Evolutionary conservation across 2,797 vertebrate genomes (phyloP).

Genomic region (Aplochiton taeniatus): DNA sequence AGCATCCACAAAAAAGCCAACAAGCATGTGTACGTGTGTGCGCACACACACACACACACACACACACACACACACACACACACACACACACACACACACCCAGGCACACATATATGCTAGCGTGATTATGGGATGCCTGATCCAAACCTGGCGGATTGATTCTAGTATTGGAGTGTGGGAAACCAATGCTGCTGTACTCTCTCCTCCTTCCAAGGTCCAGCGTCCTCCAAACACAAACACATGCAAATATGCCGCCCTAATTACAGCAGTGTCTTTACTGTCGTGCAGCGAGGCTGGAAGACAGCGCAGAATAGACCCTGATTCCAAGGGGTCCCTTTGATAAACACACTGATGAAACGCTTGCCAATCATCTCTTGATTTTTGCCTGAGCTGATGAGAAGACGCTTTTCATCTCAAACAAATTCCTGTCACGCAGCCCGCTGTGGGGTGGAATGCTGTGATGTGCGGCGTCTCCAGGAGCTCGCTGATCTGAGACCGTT

Average conservation of each 20-base stretch:
- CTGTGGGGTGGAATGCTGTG: constrained; percentile 51
- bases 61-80: constrained; percentile 4
- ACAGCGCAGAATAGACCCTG: constrained; percentile 15
- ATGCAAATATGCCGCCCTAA: constrained; percentile 26
- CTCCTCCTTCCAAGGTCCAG: constrained; percentile 33
- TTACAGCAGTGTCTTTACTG: constrained; percentile 9
- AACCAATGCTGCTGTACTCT: neutral
- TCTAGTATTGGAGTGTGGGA: neutral
- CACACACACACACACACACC: constrained; percentile 3
- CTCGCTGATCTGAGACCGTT: constrained; percentile 70
- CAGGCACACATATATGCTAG: neutral
- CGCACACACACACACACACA: neutral
- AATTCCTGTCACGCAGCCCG: constrained; percentile 44
- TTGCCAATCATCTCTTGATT: constrained; percentile 49
- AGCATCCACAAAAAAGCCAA: too few relatives aligned
- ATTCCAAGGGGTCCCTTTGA: constrained; percentile 28
- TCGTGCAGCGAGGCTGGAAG: neutral
- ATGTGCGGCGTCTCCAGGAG: constrained; percentile 42
- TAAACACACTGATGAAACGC: constrained; percentile 35
- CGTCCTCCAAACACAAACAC: constrained; percentile 9
- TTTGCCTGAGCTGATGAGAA: constrained; percentile 38
- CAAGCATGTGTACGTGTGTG: neutral
- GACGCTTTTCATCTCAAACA: constrained; percentile 41
- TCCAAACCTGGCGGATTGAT: neutral
- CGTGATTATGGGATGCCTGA: neutral